Conservation (phyloP, 1,140 invertebrate genomes). For the Rhyzopertha dominica region DNA sequence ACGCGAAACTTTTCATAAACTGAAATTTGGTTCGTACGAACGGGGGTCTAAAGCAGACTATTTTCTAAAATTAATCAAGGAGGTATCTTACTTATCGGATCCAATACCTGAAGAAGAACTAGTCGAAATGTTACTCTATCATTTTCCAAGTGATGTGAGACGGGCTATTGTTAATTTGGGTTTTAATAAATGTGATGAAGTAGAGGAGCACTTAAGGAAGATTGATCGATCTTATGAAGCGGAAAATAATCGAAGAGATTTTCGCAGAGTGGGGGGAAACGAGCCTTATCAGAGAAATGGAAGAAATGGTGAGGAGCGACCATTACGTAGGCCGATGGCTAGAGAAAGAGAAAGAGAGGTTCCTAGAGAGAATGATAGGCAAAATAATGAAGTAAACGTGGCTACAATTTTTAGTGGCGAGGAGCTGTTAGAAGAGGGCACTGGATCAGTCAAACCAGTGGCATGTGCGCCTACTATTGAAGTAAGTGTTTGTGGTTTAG, state of each 20-base stretch:
- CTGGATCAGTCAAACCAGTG: not conserved
- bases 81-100: constrained; percentile 8
- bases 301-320: too few relatives aligned
- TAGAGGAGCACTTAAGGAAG: constrained; percentile 4
- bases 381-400: too few relatives aligned
- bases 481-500: not conserved
- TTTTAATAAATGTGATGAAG: not conserved
- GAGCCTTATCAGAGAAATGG: too few relatives aligned
- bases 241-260: too few relatives aligned
- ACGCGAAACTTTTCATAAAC: constrained; percentile 4
- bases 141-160: constrained; percentile 1
- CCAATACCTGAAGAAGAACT: constrained; percentile 8
- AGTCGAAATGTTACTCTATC: constrained; percentile 7
- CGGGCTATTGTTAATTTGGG: constrained; percentile 5
- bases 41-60: constrained; percentile 7
- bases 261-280: too few relatives aligned
- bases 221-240: too few relatives aligned
- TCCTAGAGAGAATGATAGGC: too few relatives aligned
- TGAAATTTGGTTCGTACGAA: constrained; percentile 9
- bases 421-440: not conserved
- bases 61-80: constrained; percentile 7
- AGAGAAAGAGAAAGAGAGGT: too few relatives aligned
- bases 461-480: not conserved
- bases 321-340: too few relatives aligned
- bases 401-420: constrained; percentile 5